Evolutionary conservation across 2,797 vertebrate genomes (phyloP).

Genomic region (Enteromius afrohamiltoni): DNA sequence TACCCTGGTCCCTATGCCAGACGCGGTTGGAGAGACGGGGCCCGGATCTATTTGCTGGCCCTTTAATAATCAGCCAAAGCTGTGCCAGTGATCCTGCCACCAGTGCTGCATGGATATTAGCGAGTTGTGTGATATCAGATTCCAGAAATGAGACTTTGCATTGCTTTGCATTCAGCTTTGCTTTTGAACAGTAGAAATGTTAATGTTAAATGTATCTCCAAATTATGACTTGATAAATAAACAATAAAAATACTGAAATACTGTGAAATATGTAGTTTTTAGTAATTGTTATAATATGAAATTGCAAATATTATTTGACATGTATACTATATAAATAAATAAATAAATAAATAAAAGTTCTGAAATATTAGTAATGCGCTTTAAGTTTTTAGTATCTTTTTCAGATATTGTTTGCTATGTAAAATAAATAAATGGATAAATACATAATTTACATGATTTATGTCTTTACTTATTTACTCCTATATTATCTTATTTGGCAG

Average conservation of each 20-base stretch:
- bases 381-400: too few species aligned
- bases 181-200: background rate
- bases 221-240: background rate
- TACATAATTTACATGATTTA: too few species aligned
- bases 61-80: conserved; percentile 6
- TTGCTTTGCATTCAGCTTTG: background rate
- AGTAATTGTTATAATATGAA: background rate
- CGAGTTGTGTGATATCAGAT: background rate
- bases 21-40: background rate
- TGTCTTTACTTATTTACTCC: too few species aligned
- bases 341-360: background rate
- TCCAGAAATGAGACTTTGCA: background rate
- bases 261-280: too few species aligned
- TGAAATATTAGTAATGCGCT: too few species aligned
- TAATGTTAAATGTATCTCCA: background rate
- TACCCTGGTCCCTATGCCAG: conserved; percentile 11
- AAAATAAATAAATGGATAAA: too few species aligned
- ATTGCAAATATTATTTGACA: background rate
- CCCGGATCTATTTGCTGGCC: conserved; percentile 23
- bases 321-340: background rate
- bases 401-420: too few species aligned
- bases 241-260: background rate
- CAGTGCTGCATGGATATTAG: background rate
- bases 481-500: too few species aligned
- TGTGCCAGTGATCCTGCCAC: background rate